These are phyloP conservation scores for Dipodomys spectabilis DNA, from an alignment of 2,113 vertebrate genomes.

Conservation along the genomic window DNA sequence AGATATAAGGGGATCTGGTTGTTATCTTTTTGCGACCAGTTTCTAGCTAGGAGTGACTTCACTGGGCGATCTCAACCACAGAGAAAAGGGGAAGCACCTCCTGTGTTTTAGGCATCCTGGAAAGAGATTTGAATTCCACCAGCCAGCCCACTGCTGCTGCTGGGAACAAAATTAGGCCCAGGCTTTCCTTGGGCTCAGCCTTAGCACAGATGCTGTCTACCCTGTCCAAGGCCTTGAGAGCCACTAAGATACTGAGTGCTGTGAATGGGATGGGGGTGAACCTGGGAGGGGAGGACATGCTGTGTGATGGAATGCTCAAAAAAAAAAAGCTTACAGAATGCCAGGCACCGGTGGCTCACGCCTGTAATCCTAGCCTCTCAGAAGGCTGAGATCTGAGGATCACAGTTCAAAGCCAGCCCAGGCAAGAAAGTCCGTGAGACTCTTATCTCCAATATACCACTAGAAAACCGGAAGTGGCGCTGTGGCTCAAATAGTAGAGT, in stretches of 20 bases:
- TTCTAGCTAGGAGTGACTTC: slow-evolving; percentile 70
- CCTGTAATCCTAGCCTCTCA: too few species aligned
- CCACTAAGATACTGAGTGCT: neutral
- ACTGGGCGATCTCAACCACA: neutral
- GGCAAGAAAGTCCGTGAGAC: too few species aligned
- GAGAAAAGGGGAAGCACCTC: slow-evolving; percentile 32
- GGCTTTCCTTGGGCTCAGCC: neutral
- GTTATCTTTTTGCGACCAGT: slow-evolving; percentile 62
- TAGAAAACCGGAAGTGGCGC: too few species aligned
- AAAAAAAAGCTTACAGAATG: too few species aligned
- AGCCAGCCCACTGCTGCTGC: neutral
- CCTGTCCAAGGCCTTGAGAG: neutral
- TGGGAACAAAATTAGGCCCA: neutral
- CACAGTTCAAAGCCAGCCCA: too few species aligned
- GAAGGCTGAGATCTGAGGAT: too few species aligned
- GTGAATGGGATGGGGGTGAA: neutral
- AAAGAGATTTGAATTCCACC: slow-evolving; percentile 31
- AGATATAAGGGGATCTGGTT: slow-evolving; percentile 14
- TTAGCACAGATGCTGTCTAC: neutral
- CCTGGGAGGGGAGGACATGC: neutral
- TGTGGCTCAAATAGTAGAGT: too few species aligned
- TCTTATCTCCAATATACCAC: too few species aligned
- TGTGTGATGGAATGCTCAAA: neutral
- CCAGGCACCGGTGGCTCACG: too few species aligned
- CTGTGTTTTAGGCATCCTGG: neutral